These are phyloP conservation scores for Coracopsis vasa DNA, from an alignment of 2,113 vertebrate genomes.

Conservation along the genomic window DNA sequence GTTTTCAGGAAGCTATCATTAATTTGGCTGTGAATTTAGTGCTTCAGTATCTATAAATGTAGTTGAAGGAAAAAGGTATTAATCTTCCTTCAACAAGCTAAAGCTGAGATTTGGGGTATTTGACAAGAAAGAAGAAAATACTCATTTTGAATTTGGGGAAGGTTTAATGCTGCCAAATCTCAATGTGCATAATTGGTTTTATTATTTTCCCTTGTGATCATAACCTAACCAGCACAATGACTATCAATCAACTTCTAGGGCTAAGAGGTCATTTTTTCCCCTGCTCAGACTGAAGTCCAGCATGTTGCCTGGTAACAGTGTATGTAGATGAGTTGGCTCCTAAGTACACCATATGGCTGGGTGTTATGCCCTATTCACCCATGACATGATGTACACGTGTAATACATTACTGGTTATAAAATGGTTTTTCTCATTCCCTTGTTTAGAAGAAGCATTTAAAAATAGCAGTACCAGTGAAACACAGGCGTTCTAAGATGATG, in stretches of 20 bases:
- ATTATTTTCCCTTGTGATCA: neutral
- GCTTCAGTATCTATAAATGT: conserved; percentile 12
- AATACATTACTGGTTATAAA: neutral
- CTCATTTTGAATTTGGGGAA: neutral
- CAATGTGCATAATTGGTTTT: neutral
- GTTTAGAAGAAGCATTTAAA: neutral
- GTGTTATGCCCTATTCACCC: neutral
- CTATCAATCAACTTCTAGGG: neutral
- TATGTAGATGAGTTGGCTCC: neutral
- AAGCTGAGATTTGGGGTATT: neutral
- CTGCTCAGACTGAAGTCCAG: neutral
- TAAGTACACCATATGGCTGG: neutral
- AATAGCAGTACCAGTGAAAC: neutral
- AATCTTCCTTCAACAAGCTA: neutral
- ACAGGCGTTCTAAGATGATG: neutral
- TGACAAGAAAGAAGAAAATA: neutral
- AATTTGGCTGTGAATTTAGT: conserved; percentile 49
- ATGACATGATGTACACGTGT: conserved; percentile 19
- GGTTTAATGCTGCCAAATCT: neutral
- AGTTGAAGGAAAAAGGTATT: neutral
- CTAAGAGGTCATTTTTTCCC: neutral
- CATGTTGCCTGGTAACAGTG: conserved; percentile 22
- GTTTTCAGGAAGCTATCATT: conserved; percentile 18
- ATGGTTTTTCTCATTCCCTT: neutral
- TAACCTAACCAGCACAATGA: neutral